A percentile compares a stretch with the other conserved stretches of the same genome.
Conservation (phyloP, 2,888 invertebrate genomes). For the Amphimallon solstitiale region DNA sequence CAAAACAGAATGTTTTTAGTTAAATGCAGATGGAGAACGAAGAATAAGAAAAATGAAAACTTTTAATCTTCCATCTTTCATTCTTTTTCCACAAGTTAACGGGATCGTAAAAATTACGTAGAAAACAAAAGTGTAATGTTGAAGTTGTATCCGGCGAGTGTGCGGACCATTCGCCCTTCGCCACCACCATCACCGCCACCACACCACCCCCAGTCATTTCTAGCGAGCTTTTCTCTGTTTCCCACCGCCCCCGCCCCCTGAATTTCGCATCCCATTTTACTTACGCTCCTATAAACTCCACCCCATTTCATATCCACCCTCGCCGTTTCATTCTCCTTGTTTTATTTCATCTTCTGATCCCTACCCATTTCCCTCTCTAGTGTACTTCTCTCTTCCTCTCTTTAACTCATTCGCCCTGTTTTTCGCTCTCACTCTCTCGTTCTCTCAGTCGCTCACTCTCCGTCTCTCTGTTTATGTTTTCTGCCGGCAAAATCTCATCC, state of each 20-base stretch:
- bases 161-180: no score
- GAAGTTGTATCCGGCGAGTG: constrained; percentile 46
- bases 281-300: constrained; percentile 70
- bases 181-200: constrained; percentile 22
- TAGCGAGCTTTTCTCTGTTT: constrained; percentile 54
- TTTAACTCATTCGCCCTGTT: constrained; percentile 43
- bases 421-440: constrained; percentile 38
- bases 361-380: constrained; percentile 42
- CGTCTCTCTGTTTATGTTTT: constrained; percentile 52
- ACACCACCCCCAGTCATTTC: constrained; percentile 34
- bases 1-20: not conserved
- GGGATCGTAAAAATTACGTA: constrained; percentile 49
- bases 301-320: constrained; percentile 64
- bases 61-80: constrained; percentile 37
- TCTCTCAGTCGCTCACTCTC: constrained; percentile 34
- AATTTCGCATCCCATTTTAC: constrained; percentile 66
- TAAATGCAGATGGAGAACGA: constrained; percentile 27
- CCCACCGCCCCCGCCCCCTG: constrained; percentile 51
- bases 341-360: constrained; percentile 64
- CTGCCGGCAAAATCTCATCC: constrained; percentile 47
- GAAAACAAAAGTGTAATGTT: constrained; percentile 54
- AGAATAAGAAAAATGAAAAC: constrained; percentile 34
- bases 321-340: constrained; percentile 65
- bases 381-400: constrained; percentile 41
- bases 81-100: constrained; percentile 25